Evolutionary conservation across 1,140 invertebrate species (phyloP).

Genomic region (Melipona quadrifasciata): DNA sequence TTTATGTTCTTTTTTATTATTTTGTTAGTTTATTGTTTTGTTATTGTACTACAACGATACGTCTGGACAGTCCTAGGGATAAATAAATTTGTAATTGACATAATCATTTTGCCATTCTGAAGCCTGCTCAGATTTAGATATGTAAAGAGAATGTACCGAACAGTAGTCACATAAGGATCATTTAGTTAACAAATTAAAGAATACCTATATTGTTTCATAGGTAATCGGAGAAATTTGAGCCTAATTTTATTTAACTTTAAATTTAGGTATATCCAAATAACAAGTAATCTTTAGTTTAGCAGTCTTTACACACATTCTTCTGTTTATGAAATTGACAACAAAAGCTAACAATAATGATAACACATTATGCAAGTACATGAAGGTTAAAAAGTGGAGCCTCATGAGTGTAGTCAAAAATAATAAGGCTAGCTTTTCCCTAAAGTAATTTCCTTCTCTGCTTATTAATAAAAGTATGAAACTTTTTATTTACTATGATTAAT

Average conservation of each 20-base stretch:
- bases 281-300: slow-evolving; percentile 71
- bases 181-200: slow-evolving; percentile 64
- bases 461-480: slow-evolving; percentile 63
- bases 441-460: slow-evolving; percentile 53
- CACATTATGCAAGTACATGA: slow-evolving; percentile 73
- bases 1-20: background rate
- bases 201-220: slow-evolving; percentile 60
- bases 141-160: slow-evolving; percentile 74
- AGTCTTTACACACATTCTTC: slow-evolving; percentile 71
- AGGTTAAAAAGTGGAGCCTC: slow-evolving; percentile 70
- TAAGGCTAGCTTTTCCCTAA: slow-evolving; percentile 58
- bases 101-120: slow-evolving; percentile 76
- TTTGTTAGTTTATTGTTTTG: background rate
- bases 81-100: slow-evolving; percentile 76
- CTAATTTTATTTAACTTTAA: slow-evolving; percentile 67
- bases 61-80: slow-evolving; percentile 73
- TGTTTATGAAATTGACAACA: slow-evolving; percentile 65
- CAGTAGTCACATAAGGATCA: slow-evolving; percentile 67
- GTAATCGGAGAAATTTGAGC: slow-evolving; percentile 66
- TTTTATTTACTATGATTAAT: slow-evolving; percentile 63
- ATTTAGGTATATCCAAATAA: slow-evolving; percentile 72
- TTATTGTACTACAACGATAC: slow-evolving; percentile 60
- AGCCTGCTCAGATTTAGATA: slow-evolving; percentile 78
- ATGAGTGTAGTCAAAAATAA: slow-evolving; percentile 59
- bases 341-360: slow-evolving; percentile 74